Base-by-base conservation (phyloP, 2,888 invertebrate genomes). In the Cinara cedri region DNA sequence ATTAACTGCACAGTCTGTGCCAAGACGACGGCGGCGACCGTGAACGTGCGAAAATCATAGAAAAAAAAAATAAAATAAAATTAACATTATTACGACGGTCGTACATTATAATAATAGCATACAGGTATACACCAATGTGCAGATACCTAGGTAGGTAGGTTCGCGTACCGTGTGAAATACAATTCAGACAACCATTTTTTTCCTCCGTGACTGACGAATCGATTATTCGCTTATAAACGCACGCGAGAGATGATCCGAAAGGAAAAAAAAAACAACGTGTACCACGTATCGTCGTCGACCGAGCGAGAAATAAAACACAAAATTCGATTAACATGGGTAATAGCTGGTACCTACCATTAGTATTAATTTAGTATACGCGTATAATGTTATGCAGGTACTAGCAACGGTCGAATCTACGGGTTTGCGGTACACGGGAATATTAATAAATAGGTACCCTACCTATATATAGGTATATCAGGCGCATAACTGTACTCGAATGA, bases 151-250 rank as follows among this genome's bases (percentile, higher is more conserved):
- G n/a, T n/a, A n/a, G n/a, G n/a, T n/a, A n/a, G n/a, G n/a, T n/a
- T 34, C 6, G 19, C 21, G n/a, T 55, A 55, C 42, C 55, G 55
- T 55, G 42, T 42, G 71, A 55, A 71, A 24, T 44, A 55, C 14
- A 55, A 55, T 55, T 34, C 44, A 42, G 42, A 72, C 21, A 71
- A 46, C 57, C 44, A 24, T 71, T 46, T 71, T 34, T n/a, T n/a
- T n/a, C n/a, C n/a, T n/a, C 10, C 55, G 9, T 34, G 24, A 46
- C 24, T 16, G 49, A n/a, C 6, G 26, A 68, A 68, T 68, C 13
- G 49, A 68, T 34, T 34, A 34, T 68, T 49, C 26, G 26, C n/a
- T 10, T 10, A 16, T 21, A 54, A 71, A 34, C 16, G 55, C 55
- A 42, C 54, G 21, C 34, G 34, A 19, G 14, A 34, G 13, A 34